Base-by-base conservation (phyloP, 2,888 invertebrate genomes). In the Microctonus hyperodae region DNA sequence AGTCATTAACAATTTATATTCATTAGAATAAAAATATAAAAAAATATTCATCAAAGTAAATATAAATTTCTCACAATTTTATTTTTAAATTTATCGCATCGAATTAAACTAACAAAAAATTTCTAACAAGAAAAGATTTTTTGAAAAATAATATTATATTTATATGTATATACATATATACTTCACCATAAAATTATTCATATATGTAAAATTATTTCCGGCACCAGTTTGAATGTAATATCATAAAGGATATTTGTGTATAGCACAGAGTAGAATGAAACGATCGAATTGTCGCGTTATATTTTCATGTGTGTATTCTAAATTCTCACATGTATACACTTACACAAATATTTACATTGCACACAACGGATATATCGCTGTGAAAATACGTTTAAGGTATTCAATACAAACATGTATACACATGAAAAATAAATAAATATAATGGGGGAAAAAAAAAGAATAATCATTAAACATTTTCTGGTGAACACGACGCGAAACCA, bases 171-270 rank as follows among this genome's bases (percentile, higher is more conserved):
- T 13, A 16, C 28, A 55, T 55, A 28, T 55, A 28, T 55, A 4
- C 28, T 28, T n/a, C 35, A 35, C 57, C 4, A 13, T 50, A 64
- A 64, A 44, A 64, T 64, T 73, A 73, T 74, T 74, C 72, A 73
- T 70, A 28, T 73, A 73, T 72, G 73, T 71, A 72, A 57, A 72
- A 72, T 70, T 65, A 70, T 73, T 74, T 72, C 69, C 67, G 70
- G 70, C 69, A 73, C 70, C 69, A n/a, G 72, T 72, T 72, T 71
- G 68, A 71, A 75, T 71, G 71, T 72, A 72, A 74, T 71, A 64
- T 65, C 35, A n/a, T 37, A 16, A 64, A 51, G 65, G 25, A n/a
- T n/a, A n/a, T n/a, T 28, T 28, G 28, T 28, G 7, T 28, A 28
- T 28, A 28, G n/a, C n/a, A 10, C 25, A 31, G 28, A 33, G 64